Evolutionary conservation across 2,888 invertebrate genomes (phyloP).

Genomic region (Acrobasis repandana): DNA sequence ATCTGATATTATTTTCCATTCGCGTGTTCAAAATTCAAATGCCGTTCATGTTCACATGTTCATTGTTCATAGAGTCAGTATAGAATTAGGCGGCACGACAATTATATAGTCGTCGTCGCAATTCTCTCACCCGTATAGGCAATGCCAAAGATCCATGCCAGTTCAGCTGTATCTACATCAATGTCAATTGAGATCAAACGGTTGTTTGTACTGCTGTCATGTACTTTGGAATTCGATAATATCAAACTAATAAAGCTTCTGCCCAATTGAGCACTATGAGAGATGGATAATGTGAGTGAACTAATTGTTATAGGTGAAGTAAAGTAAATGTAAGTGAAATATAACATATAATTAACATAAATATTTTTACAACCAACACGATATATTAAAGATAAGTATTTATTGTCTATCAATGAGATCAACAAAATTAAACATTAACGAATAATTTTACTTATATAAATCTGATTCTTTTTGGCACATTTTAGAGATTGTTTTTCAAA

Average conservation of each 20-base stretch:
- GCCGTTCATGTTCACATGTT: too few species aligned
- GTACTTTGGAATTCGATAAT: neutral
- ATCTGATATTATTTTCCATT: too few species aligned
- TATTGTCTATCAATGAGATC: neutral
- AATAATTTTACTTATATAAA: too few species aligned
- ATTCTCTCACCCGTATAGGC: neutral
- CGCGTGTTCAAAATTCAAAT: too few species aligned
- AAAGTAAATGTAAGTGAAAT: neutral
- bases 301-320: neutral
- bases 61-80: too few species aligned
- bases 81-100: too few species aligned
- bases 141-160: neutral
- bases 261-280: neutral
- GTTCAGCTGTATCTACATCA: neutral
- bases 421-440: neutral
- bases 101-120: too few species aligned
- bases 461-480: too few species aligned
- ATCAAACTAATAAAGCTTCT: neutral
- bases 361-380: neutral
- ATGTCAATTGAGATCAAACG: neutral
- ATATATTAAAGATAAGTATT: neutral
- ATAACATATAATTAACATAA: too few species aligned
- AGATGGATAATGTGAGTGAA: neutral
- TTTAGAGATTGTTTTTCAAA: too few species aligned
- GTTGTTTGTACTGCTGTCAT: neutral